Evolutionary conservation across 1,140 invertebrate genomes (phyloP), one percentile per base, ranked within the genome.

Genomic region (Apis florea): DNA sequence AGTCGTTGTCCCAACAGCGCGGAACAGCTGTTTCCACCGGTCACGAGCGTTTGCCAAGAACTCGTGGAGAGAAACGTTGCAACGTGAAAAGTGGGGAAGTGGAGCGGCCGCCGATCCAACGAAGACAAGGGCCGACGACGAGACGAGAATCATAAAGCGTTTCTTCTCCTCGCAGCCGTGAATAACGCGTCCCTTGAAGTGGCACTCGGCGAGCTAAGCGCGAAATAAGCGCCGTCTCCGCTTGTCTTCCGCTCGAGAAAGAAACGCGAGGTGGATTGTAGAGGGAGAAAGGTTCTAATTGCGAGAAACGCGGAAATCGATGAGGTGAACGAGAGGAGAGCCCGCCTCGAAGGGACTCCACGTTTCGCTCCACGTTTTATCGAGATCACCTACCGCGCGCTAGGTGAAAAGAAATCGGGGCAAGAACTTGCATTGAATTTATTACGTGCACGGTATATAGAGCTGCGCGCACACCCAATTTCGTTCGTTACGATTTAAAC

Each of bases 71-170:
- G 78, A 81, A n/a, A 81, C 54, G 67, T 84, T 84, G 66, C 64
- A 74, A n/a, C 68, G 64, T 87, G 64, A 73, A 82, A 86, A 81
- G 64, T 61, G 47, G 54, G 72, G 68, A 79, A 87, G 81, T 87
- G 69, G 73, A 76, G 73, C 85, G 67, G 61, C 63, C 69, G 61
- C 74, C 26, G 59, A 73, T 70, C 76, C 68, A 64, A 68, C 40
- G 59, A 81, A 83, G 76, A 78, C 58, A 66, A 63, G 76, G 47
- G 72, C 53, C 72, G 13, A 6, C 61, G 70, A 78, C 73, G 64
- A 81, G 63, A 83, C 54, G 13, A 40, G 85, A 87, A 86, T 87
- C 63, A n/a, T 76, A 86, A 87, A 87, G 15, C 58, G 72, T 74
- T 56, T 59, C 85, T 77, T 74, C 51, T 59, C 56, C 15, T 74